Percentiles rank a stretch among this genome's conserved stretches.
Conservation (phyloP, 2,797 vertebrate species). For the Poecilia wingei region DNA sequence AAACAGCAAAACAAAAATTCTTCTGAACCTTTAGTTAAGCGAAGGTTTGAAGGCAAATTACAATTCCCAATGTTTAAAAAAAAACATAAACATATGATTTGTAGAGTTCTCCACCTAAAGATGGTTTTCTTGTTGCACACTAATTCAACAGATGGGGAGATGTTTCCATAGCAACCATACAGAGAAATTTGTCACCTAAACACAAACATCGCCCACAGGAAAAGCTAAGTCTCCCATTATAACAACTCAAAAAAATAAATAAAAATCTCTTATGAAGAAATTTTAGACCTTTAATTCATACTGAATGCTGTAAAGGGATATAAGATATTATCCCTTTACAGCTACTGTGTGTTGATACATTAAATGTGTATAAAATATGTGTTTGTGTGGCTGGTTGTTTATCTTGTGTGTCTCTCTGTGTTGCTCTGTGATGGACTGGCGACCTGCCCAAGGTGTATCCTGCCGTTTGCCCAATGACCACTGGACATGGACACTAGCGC, state of each 20-base stretch:
- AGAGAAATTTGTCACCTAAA: conserved; percentile 54
- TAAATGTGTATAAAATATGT: not conserved
- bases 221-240: conserved; percentile 23
- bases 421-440: not conserved
- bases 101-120: not conserved
- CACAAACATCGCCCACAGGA: conserved; percentile 53
- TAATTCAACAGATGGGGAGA: conserved; percentile 34
- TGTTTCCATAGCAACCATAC: conserved; percentile 61
- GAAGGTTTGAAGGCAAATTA: not conserved
- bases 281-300: too few relatives aligned
- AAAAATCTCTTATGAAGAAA: not conserved
- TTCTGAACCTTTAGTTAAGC: not conserved
- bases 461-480: too few relatives aligned
- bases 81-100: too few relatives aligned
- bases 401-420: not conserved
- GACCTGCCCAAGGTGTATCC: not conserved
- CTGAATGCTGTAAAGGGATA: too few relatives aligned
- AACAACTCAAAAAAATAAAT: not conserved
- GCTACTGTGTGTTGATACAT: too few relatives aligned
- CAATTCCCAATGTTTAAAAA: too few relatives aligned
- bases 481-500: not conserved
- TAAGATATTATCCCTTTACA: too few relatives aligned
- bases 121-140: conserved; percentile 17
- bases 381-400: not conserved
- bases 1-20: not conserved